Percentiles rank a stretch among this genome's conserved stretches.
Conservation (phyloP, 2,888 invertebrate genomes). For the Sarcophaga variegata region DNA sequence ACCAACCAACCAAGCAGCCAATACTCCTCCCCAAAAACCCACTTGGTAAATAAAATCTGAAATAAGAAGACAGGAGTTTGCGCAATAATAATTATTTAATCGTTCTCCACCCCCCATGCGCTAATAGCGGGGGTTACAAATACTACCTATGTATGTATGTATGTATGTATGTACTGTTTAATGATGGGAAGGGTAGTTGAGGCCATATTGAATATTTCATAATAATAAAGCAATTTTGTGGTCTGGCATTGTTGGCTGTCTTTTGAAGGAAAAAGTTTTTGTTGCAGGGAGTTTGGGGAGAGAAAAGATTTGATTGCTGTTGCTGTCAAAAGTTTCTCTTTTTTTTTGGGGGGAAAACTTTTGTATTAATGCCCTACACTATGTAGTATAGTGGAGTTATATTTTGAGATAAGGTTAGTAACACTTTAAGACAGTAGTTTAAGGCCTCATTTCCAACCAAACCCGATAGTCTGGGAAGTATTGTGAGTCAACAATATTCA, state of each 20-base stretch:
- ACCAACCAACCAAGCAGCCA: too few relatives aligned
- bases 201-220: slow-evolving; percentile 68
- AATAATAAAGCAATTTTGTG: slow-evolving; percentile 45
- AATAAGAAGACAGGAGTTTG: neutral
- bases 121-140: neutral
- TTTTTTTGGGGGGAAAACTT: neutral
- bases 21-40: neutral
- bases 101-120: neutral
- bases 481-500: too few relatives aligned
- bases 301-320: neutral
- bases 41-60: neutral
- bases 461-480: too few relatives aligned
- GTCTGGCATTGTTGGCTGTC: neutral
- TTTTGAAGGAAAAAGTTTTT: too few relatives aligned
- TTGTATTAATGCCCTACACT: neutral
- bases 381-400: too few relatives aligned
- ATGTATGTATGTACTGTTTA: neutral
- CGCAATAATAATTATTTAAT: slow-evolving; percentile 25
- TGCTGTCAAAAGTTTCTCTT: neutral
- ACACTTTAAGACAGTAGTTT: too few relatives aligned
- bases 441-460: too few relatives aligned
- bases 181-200: slow-evolving; percentile 2
- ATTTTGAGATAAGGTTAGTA: too few relatives aligned
- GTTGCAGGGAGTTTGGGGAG: too few relatives aligned
- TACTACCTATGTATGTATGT: too few relatives aligned